These are phyloP conservation scores for Platyrinchus mystaceus DNA, from an alignment of 2,797 vertebrate species.

Conservation along the genomic window DNA sequence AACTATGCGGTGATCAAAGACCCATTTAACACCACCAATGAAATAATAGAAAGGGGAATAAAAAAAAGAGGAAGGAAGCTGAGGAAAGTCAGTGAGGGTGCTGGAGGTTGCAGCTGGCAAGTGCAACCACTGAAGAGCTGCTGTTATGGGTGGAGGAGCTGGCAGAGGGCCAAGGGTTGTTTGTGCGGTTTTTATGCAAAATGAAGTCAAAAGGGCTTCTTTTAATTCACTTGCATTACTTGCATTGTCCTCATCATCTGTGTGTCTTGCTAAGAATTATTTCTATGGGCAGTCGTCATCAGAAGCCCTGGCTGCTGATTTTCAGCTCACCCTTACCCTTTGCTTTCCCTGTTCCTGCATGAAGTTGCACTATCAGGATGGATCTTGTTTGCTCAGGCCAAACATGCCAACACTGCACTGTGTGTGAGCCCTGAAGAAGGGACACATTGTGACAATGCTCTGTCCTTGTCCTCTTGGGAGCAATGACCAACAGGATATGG, in stretches of 20 bases:
- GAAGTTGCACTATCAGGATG: background rate
- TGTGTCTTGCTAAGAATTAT: background rate
- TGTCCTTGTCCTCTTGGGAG: background rate
- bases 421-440: background rate
- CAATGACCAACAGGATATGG: background rate
- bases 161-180: background rate
- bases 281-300: background rate
- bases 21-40: background rate
- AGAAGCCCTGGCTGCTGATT: background rate
- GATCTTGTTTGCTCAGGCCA: background rate
- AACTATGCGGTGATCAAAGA: background rate
- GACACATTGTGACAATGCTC: background rate
- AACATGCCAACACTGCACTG: background rate
- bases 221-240: background rate
- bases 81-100: background rate
- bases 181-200: background rate
- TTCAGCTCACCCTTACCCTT: background rate
- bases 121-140: background rate
- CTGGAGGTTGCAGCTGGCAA: background rate
- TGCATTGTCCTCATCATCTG: background rate
- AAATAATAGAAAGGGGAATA: background rate
- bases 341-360: background rate
- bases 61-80: conserved; percentile 19
- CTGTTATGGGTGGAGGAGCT: background rate
- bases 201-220: background rate